Percentiles rank a stretch among this genome's conserved stretches.
These are phyloP conservation scores for Chlorops oryzae DNA, from an alignment of 1,140 invertebrate genomes.

Conservation along the genomic window DNA sequence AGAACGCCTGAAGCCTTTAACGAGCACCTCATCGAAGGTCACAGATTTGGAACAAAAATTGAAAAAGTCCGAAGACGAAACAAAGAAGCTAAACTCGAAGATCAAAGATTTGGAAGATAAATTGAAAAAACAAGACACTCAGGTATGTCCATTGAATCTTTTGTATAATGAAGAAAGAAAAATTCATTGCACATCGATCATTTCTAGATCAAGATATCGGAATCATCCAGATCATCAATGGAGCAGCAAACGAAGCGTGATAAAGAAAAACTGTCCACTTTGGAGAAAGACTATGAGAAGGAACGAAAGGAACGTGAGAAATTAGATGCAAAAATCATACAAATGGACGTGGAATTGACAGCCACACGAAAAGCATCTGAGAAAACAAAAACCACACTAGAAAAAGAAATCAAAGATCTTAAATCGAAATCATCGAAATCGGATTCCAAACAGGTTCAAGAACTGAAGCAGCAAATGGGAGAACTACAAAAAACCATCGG, in stretches of 20 bases:
- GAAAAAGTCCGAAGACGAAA: constrained; percentile 37
- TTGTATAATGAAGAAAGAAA: constrained; percentile 1
- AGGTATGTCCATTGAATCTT: constrained; percentile 16
- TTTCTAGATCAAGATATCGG: constrained; percentile 29
- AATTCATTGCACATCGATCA: not conserved
- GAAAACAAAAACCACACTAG: constrained; percentile 46
- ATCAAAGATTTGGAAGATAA: constrained; percentile 43
- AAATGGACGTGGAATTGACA: constrained; percentile 51
- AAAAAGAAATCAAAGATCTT: constrained; percentile 53
- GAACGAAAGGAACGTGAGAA: constrained; percentile 50
- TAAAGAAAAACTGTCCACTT: constrained; percentile 54
- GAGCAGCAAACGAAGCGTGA: constrained; percentile 36
- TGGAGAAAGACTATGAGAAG: constrained; percentile 63
- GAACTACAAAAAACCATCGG: constrained; percentile 58
- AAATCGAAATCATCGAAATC: constrained; percentile 50
- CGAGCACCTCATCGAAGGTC: constrained; percentile 25
- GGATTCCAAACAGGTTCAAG: constrained; percentile 55
- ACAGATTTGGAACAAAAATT: constrained; percentile 38
- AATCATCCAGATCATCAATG: constrained; percentile 26
- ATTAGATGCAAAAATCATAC: constrained; percentile 31
- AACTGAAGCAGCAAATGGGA: constrained; percentile 57
- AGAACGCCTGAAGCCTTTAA: constrained; percentile 28
- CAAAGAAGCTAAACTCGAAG: constrained; percentile 29
- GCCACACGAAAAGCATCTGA: constrained; percentile 49
- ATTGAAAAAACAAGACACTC: constrained; percentile 36